phyloP scores from a whole-genome alignment of 2,113 vertebrate species.

The Corythornis vintsioides region DNA sequence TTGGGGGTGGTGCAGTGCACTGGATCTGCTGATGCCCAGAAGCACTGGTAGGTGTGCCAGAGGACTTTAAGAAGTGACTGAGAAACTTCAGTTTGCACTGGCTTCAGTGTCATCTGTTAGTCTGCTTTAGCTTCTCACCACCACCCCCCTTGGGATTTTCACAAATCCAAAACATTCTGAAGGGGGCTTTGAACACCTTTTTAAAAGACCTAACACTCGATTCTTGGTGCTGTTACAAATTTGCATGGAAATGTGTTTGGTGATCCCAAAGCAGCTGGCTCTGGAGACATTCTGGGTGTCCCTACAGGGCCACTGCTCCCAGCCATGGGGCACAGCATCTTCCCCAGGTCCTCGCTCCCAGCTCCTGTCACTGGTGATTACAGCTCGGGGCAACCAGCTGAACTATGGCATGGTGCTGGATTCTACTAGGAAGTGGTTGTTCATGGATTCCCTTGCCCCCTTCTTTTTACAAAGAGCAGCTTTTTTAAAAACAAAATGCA shows the following conservation, averaged over 20 bases:
- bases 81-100: neutral
- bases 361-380: rapidly evolving
- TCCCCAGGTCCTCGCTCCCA: neutral
- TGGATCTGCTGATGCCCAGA: neutral
- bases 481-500: neutral
- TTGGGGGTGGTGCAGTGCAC: rapidly evolving
- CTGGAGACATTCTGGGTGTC: neutral
- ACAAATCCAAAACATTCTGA: neutral
- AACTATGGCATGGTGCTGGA: neutral
- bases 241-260: rapidly evolving
- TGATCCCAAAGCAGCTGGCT: neutral
- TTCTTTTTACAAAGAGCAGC: neutral
- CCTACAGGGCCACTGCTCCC: neutral
- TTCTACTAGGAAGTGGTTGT: neutral
- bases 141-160: neutral
- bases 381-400: neutral
- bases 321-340: neutral
- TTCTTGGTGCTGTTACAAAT: rapidly evolving
- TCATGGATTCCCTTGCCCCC: neutral
- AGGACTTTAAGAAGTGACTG: neutral
- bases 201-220: neutral
- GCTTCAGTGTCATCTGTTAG: neutral
- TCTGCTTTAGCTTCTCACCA: neutral
- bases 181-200: neutral
- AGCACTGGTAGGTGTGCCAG: neutral